Base-by-base conservation (phyloP, 2,113 vertebrate genomes). In the Lepidothrix coronata region DNA sequence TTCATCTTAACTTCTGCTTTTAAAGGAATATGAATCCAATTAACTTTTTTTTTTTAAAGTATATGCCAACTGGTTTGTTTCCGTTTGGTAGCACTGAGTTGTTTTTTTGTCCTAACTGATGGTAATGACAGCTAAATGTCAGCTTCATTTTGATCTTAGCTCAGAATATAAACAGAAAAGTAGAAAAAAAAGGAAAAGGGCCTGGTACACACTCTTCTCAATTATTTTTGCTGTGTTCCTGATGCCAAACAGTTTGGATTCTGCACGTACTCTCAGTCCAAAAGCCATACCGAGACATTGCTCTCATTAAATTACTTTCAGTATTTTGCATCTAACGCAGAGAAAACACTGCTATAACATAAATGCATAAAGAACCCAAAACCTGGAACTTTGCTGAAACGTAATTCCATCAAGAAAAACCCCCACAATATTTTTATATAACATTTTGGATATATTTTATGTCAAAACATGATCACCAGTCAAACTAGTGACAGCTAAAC, bases 391-490 rank as follows among this genome's bases (percentile, higher is more conserved):
- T 44, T 31, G 51, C 44, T 74, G 59, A 82, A 66, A 66, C 6
- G 12, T 79, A 59, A 77, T 91, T 96, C 73, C 92, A 83, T 63
- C 43, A 71, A 88, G 75, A 44, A 94, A 83, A 41, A 33, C 3
- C 2, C 12, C 57, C 82, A 72, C 28, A 5, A 22, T 93, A 37
- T 71, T 94, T 95, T 93, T 95, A 95, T 93, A 85, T 61, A 91
- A 86, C 65, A 44, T 91, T 91, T 82, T 93, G 94, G 93, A 80
- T 92, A 95, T 96, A 96, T 96, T 97, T 95, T 91, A 76, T 91
- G 93, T 95, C 86, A 96, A 96, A 97, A 89, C 83, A 88, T 89
- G 75, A 85, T 95, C 85, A 95, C 89, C 67, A 90, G 93, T 94
- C 80, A 75, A 94, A 91, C 88, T 65, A 92, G 84, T 92, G 96